Evolutionary conservation across 2,888 invertebrate genomes (phyloP), one percentile per base, ranked within the genome.

Genomic region (Spialia ferax): DNA sequence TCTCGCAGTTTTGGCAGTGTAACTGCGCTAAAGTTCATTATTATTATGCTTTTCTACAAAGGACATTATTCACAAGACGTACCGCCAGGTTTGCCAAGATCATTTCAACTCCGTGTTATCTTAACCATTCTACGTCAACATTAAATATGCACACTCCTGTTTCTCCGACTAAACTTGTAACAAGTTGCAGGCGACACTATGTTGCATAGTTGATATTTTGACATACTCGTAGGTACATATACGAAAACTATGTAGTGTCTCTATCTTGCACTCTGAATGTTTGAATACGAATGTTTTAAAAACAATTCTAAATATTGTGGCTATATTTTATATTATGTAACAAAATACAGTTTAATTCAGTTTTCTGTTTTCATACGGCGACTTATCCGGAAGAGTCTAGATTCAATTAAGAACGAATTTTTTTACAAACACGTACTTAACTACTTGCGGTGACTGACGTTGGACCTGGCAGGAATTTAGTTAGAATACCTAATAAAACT

Each of bases 81-180:
- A 57, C 48, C 23, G 35, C 50, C 65, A 59, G 64, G 65, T 59
- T 60, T 54, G 54, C 65, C 57, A 59, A 66, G 65, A 59, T 54
- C 38, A 66, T 66, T 60, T 66, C 42, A 66, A 60, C 65, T 66
- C 38, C 15, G 65, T 60, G 65, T 66, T 66, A 66, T 60, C 65
- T 65, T 38, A 65, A 32, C 35, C 52, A 55, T 65, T 65, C 59
- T 64, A 64, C 48, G 64, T 64, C 59, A 59, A 59, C 52, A 52
- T 65, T 59, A 65, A 65, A 59, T 65, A 65, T 65, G 38, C 57
- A 32, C 35, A 32, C 23, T 65, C 52, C 35, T 52, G 59, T 52
- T 61, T 50, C 61, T 61, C 32, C 26, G 50, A 61, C 32, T 32
- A 61, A 32, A 50, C 35, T 61, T 61, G 60, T 60, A 48, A 45